Percentiles rank a stretch among this genome's conserved stretches.
phyloP scores from a whole-genome alignment of 2,113 vertebrate species.

The Scalopus aquaticus region DNA sequence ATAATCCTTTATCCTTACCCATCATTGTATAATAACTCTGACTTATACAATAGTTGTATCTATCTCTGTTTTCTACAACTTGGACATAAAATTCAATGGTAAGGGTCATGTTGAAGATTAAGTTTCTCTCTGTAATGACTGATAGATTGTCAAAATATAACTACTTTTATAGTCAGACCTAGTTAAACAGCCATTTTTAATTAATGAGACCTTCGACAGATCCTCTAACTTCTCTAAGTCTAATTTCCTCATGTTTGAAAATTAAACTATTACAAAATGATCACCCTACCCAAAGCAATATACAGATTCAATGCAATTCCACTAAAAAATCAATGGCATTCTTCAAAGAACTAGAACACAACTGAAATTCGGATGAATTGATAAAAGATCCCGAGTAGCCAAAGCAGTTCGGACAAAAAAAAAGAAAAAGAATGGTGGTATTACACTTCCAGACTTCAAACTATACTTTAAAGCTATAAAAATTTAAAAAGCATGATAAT shows the following conservation, averaged over 20 bases:
- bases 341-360: no score
- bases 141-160: slow-evolving; percentile 1
- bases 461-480: no score
- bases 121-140: not conserved
- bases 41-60: not conserved
- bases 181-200: not conserved
- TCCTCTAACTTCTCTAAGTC: not conserved
- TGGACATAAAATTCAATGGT: not conserved
- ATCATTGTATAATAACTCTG: not conserved
- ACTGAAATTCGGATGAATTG: no score
- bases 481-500: no score
- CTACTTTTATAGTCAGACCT: not conserved
- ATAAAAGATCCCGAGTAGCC: no score
- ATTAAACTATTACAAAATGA: not conserved
- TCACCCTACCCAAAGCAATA: no score
- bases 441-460: no score
- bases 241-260: slow-evolving; percentile 33
- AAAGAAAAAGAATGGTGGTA: no score
- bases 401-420: no score
- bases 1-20: not conserved
- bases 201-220: not conserved
- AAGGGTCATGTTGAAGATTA: not conserved
- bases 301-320: no score
- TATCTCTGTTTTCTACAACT: not conserved
- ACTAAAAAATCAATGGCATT: no score